Base-by-base conservation (phyloP, 2,113 vertebrate species). In the Cephalopholis sonnerati region DNA sequence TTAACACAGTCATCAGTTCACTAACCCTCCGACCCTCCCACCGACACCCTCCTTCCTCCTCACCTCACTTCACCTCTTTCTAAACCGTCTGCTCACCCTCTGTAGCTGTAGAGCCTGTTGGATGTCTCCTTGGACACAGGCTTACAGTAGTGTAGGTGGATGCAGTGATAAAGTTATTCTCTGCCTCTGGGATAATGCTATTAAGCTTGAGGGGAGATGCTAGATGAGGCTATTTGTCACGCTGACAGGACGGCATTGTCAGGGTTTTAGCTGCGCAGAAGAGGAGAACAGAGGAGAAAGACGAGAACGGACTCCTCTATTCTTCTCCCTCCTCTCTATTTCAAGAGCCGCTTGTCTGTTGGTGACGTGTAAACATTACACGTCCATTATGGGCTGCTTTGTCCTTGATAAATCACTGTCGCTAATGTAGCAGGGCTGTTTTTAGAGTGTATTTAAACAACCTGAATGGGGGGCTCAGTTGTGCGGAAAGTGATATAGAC, bases 201-300 rank as follows among this genome's bases (percentile, higher is more conserved):
- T 94, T 94, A 93, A 91, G 90, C 87, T 87, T 79, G 88, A 92
- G 90, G 88, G 84, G 89, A 91, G 84, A 91, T 90, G 89, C 82
- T 91, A 84, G 92, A 93, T 93, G 93, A 91, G 92, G 88, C 92
- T 86, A 94, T 93, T 91, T 94, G 91, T 94, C 93, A 95, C 62
- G 8, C 85, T 94, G 94, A 93, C 93, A 94, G 93, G 90, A 90
- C 39, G 74, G 86, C 94, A 91, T 93, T 95, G 94, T 94, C 94
- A 91, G 90, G 92, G 86, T 91, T 94, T 93, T 90, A 92, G 92
- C 87, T 27, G 70, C 77, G 66, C 63, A 67, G 71, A 79, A 71
- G 75, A 83, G 64, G 75, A 91, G 89, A 92, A 88, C 81, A 88
- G 92, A 86, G 85, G 73, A 84, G 85, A 84, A 86, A 91, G 89